Percentiles rank a stretch among this genome's conserved stretches.
phyloP scores from a whole-genome alignment of 92 coral and sea anemone genomes.

The Epizoanthus illoricatus region DNA sequence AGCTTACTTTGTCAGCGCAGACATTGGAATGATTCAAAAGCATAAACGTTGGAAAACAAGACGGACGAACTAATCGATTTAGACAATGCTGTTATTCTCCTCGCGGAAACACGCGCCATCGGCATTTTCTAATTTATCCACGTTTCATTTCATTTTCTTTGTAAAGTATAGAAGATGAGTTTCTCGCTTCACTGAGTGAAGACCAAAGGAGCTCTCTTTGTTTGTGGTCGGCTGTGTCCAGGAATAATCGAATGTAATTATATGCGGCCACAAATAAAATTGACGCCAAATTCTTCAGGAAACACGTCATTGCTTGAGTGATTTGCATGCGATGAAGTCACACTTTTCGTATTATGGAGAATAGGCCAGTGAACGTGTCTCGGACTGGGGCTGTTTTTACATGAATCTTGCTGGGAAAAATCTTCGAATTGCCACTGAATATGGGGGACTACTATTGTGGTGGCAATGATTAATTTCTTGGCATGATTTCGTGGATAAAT shows the following conservation, averaged over 20 bases:
- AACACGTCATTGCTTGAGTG: constrained; percentile 82
- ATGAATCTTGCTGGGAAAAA: not conserved
- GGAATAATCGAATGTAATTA: constrained; percentile 15
- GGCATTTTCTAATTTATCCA: constrained; percentile 6
- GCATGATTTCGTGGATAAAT: constrained; percentile 1
- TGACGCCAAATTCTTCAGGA: constrained; percentile 89
- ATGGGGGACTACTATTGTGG: not conserved
- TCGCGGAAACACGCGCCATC: constrained; percentile 18
- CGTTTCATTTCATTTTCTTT: not conserved
- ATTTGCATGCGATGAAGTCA: constrained; percentile 96
- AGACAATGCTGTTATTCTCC: constrained; percentile 19
- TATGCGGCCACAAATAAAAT: constrained; percentile 79
- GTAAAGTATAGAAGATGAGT: not conserved
- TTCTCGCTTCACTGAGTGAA: not conserved
- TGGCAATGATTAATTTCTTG: constrained; percentile 16
- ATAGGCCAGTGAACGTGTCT: constrained; percentile 57
- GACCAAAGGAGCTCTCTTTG: constrained; percentile 2
- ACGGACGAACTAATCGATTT: not conserved
- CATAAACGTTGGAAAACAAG: not conserved
- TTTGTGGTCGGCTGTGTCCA: constrained; percentile 30
- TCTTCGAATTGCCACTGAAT: not conserved
- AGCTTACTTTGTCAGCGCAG: not conserved
- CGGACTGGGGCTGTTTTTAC: constrained; percentile 5
- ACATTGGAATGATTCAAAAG: not conserved
- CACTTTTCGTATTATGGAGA: constrained; percentile 79